Percentiles rank a stretch among this genome's conserved stretches.
These are phyloP conservation scores for Micoletzkya japonica DNA, from an alignment of 2,888 invertebrate species.

Conservation along the genomic window DNA sequence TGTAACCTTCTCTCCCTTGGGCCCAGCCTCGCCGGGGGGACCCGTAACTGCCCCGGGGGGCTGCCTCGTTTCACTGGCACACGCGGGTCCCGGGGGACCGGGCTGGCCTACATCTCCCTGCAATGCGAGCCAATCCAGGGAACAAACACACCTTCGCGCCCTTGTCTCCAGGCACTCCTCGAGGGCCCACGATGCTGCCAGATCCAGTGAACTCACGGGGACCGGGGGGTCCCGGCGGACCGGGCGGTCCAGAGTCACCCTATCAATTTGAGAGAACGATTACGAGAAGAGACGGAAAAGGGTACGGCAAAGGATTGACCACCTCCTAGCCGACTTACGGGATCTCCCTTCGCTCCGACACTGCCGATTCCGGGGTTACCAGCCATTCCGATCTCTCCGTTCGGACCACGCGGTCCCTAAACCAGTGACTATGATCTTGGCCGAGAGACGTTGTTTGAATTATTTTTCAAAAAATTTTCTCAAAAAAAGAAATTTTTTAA, in stretches of 20 bases:
- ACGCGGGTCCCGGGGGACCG: slow-evolving; percentile 57
- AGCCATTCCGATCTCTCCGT: slow-evolving; percentile 64
- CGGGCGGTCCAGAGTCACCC: slow-evolving; percentile 61
- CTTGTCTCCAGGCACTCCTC: slow-evolving; percentile 56
- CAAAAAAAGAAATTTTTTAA: too few species aligned
- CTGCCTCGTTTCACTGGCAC: slow-evolving; percentile 37
- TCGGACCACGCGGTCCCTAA: slow-evolving; percentile 63
- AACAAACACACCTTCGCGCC: slow-evolving; percentile 53
- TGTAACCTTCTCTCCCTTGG: slow-evolving; percentile 70
- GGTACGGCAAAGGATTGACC: slow-evolving; percentile 5
- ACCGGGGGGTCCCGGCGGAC: slow-evolving; percentile 66
- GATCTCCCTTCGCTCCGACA: slow-evolving; percentile 64
- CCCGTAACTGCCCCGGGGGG: slow-evolving; percentile 61
- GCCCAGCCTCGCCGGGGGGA: slow-evolving; percentile 71
- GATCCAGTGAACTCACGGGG: slow-evolving; percentile 58
- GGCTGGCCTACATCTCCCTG: slow-evolving; percentile 58
- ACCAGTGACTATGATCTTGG: slow-evolving; percentile 27
- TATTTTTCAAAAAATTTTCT: too few species aligned
- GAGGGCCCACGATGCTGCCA: slow-evolving; percentile 58
- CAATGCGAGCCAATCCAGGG: slow-evolving; percentile 33
- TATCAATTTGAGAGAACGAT: slow-evolving; percentile 34
- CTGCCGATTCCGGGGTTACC: slow-evolving; percentile 64
- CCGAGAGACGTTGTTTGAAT: too few species aligned
- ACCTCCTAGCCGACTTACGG: slow-evolving; percentile 51
- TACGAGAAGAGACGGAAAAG: slow-evolving; percentile 23